Evolutionary conservation across 2,888 invertebrate species (phyloP), one percentile per base, ranked within the genome.

Genomic region (Notodonta dromedarius): DNA sequence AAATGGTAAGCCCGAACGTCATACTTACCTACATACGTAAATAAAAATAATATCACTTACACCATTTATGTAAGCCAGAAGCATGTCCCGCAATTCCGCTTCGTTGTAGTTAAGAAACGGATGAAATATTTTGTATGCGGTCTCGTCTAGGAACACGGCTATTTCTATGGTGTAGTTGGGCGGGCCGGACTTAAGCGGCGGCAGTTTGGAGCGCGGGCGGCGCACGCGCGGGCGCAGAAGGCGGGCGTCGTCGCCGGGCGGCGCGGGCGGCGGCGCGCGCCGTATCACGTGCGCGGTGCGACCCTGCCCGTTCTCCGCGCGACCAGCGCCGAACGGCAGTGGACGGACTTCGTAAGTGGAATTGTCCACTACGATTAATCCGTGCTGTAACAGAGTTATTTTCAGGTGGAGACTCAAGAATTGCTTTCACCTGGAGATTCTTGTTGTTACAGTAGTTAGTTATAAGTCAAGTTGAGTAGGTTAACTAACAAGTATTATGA

Each of bases 31-130:
- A 40, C 40, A 40, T 6, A 55, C 5, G 54, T 6, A 35, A 8
- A 51, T 53, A 46, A 53, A 32, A 5, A 13, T 13, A 39, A 58
- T 54, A 58, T 48, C 70, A 88, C 93, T 94, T 91, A 96, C 96
- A 72, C 96, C 96, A 83, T 97, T 97, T 73, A 97, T 94, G 76
- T 97, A 97, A 12, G 96, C 97, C 61, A 97, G 83, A n/a, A 97
- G 86, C 96, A 97, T 96, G 79, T 97, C 96, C 46, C 95, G 91
- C 54, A 97, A 85, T 77, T 95, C 95, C 12, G 90, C 90, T 66
- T 96, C 96, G 77, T 96, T 94, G 71, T 95, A 92, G 68, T 95
- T 94, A 67, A 96, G 94, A 79, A 95, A 96, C 0, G 96, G 96
- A 13, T 95, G 88, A 83, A 97, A 97, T 42, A 95, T 94, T 77